phyloP scores from a whole-genome alignment of 2,888 invertebrate species.

The Lomographa bimaculata region DNA sequence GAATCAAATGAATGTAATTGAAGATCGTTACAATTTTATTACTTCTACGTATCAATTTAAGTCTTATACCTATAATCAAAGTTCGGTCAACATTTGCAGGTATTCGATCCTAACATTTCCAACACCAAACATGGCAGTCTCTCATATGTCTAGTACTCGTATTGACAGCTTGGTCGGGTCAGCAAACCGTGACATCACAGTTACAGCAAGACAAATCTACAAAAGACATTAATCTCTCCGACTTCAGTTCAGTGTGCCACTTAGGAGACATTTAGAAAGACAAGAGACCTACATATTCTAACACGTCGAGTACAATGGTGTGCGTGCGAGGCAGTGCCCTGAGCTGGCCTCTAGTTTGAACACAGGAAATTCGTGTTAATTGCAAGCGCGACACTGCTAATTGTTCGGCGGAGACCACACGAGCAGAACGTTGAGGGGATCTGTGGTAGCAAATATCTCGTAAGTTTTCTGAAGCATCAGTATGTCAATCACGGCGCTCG shows the following conservation, averaged over 20 bases:
- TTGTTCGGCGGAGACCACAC: constrained; percentile 70
- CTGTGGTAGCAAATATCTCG: constrained; percentile 4
- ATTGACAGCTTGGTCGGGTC: constrained; percentile 20
- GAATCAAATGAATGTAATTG: too few relatives aligned
- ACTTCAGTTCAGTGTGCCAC: constrained; percentile 25
- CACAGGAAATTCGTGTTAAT: constrained; percentile 82
- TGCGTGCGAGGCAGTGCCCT: constrained; percentile 23
- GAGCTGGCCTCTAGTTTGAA: constrained; percentile 43
- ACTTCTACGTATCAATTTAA: too few relatives aligned
- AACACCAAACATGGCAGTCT: constrained; percentile 6
- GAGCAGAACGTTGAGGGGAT: constrained; percentile 7
- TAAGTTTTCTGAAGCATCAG: neutral
- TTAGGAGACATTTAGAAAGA: constrained; percentile 22
- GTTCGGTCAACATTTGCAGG: too few relatives aligned
- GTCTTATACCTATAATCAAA: too few relatives aligned
- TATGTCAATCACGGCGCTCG: too few relatives aligned
- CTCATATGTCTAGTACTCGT: constrained; percentile 10
- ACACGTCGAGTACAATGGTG: constrained; percentile 17
- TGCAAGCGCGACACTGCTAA: constrained; percentile 67
- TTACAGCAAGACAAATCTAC: constrained; percentile 22
- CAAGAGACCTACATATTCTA: constrained; percentile 21
- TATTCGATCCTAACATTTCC: neutral
- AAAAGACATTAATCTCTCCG: constrained; percentile 24
- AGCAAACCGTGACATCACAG: constrained; percentile 27
- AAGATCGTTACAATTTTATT: too few relatives aligned